Conservation (phyloP, 2,797 vertebrate genomes). For the Cynodonichthys magdalenae region DNA sequence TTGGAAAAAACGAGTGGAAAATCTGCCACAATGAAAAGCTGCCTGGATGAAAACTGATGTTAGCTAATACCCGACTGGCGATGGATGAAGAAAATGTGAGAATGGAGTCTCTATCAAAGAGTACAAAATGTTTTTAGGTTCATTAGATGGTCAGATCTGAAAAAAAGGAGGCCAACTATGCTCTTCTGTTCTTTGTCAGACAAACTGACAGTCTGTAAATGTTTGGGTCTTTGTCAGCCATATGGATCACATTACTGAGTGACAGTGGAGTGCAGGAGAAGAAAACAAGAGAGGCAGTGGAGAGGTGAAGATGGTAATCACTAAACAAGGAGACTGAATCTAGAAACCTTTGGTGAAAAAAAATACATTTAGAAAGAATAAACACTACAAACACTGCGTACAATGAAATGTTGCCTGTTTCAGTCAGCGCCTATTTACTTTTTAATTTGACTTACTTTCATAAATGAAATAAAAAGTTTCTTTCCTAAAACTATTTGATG, state of each 20-base stretch:
- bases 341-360: constrained; percentile 2
- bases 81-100: constrained; percentile 35
- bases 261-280: constrained; percentile 12
- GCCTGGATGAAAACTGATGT: constrained; percentile 43
- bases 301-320: constrained; percentile 8
- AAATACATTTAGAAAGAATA: no score
- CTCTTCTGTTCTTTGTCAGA: constrained; percentile 31
- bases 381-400: no score
- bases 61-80: constrained; percentile 46
- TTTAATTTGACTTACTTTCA: no score
- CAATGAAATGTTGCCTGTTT: no score
- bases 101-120: constrained; percentile 14
- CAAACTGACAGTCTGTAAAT: constrained; percentile 14
- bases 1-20: constrained; percentile 21
- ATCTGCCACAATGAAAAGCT: constrained; percentile 42
- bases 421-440: no score
- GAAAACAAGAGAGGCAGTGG: neutral
- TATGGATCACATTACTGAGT: constrained; percentile 31
- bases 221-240: neutral
- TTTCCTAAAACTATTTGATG: neutral
- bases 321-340: constrained; percentile 3
- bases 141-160: constrained; percentile 12
- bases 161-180: constrained; percentile 11
- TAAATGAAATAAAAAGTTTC: neutral
- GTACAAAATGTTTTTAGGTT: constrained; percentile 14